Conservation (phyloP, 2,888 invertebrate genomes). For the Helleia helle region DNA sequence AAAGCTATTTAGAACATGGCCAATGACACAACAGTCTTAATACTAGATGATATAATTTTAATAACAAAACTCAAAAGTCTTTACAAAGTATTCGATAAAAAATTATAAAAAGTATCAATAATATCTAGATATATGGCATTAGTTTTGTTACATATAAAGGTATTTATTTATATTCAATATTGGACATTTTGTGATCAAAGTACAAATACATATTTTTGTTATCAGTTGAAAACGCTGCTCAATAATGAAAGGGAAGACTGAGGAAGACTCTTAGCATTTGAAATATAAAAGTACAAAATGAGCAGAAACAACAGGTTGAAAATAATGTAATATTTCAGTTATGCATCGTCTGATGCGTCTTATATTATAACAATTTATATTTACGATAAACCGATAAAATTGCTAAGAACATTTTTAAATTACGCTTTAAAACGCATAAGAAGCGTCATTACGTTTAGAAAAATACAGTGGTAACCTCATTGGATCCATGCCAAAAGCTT, state of each 20-base stretch:
- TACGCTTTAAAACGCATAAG: conserved; percentile 40
- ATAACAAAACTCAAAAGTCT: conserved; percentile 5
- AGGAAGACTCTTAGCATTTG: conserved; percentile 56
- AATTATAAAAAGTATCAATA: no score
- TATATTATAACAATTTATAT: conserved; percentile 40
- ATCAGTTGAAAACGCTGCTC: conserved; percentile 7
- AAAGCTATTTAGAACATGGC: conserved; percentile 65
- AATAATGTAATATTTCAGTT: conserved; percentile 10
- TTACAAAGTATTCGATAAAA: not conserved
- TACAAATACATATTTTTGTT: conserved; percentile 2
- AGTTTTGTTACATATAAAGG: not conserved
- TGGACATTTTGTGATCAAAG: conserved; percentile 7
- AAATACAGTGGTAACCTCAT: conserved; percentile 67
- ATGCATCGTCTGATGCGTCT: conserved; percentile 36
- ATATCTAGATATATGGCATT: conserved; percentile 1
- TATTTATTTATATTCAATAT: not conserved
- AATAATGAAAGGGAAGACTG: conserved; percentile 43
- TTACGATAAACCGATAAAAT: conserved; percentile 26
- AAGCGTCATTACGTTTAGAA: conserved; percentile 54
- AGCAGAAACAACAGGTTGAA: conserved; percentile 40
- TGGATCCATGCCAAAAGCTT: conserved; percentile 58
- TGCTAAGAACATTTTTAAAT: conserved; percentile 27
- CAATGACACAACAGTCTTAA: conserved; percentile 39
- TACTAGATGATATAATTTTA: conserved; percentile 1
- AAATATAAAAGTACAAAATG: conserved; percentile 63